Base-by-base conservation (phyloP, 2,888 invertebrate species). In the Monoplex corrugatus region DNA sequence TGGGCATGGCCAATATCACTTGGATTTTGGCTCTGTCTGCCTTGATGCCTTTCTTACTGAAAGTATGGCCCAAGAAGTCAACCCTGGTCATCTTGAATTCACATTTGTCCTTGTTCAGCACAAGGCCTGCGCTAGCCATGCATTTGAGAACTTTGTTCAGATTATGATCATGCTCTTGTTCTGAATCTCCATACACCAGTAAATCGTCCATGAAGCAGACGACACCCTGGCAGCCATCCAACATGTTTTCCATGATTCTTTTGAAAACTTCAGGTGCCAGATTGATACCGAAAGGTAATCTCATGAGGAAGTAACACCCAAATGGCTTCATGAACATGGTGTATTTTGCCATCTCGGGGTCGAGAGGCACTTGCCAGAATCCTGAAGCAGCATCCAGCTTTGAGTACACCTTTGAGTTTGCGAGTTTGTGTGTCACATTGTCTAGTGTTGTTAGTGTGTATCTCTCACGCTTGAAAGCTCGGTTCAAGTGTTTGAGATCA, bases 261-360 rank as follows among this genome's bases (percentile, higher is more conserved):
- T 43, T 16, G 45, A 86, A 86, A 63, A 86, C 40, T 50, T 86
- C 68, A 19, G 72, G 86, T 32, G 57, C 86, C 19, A 68, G 38
- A n/a, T 38, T 45, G 40, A 86, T 19, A 40, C 75, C 75, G 8
- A 16, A 28, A 16, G 75, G 75, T 10, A 75, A 35, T 32, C 35
- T 75, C 28, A 8, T 8, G 86, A 10, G 23, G n/a, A 44, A 32
- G 43, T 40, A 72, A 10, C 86, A 13, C 16, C 72, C 86, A 63
- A 86, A 86, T 32, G 63, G 72, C 19, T 35, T 86, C 19, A 63
- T 86, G 86, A 86, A 86, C 13, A 68, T 86, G 32, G 86, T 86
- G 35, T 68, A 72, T 68, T 68, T 16, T 5, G 45, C 57, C 35
- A 38, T 38, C 35, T 86, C 86, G 32, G 63, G 1, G 8, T 86